A percentile compares a stretch with the other conserved stretches of the same genome.
phyloP scores from a whole-genome alignment of 1,140 invertebrate species.

The Macrosteles quadrilineatus region DNA sequence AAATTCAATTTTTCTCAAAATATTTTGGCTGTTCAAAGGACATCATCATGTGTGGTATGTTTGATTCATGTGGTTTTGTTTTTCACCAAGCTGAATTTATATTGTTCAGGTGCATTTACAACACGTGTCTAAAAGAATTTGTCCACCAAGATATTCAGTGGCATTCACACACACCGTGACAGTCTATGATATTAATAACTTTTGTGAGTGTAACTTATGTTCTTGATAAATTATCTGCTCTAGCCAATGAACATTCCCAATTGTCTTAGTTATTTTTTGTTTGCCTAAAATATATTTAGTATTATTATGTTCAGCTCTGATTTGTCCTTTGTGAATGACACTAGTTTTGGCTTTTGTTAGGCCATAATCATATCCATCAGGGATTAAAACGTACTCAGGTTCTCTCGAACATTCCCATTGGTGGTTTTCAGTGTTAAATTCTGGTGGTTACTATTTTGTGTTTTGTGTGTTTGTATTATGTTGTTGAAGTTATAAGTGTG shows the following conservation, averaged over 20 bases:
- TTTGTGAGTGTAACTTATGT: neutral
- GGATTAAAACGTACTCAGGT: too few species aligned
- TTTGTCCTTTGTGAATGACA: too few species aligned
- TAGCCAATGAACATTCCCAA: too few species aligned
- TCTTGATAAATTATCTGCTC: neutral
- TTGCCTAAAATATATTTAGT: too few species aligned
- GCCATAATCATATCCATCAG: too few species aligned
- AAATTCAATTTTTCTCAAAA: constrained; percentile 92
- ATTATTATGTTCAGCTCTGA: too few species aligned
- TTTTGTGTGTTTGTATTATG: neutral
- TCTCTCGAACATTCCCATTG: neutral
- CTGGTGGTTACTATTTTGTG: neutral
- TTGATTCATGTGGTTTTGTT: neutral
- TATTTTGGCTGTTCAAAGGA: constrained; percentile 86
- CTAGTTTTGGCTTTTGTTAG: too few species aligned
- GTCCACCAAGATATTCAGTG: neutral
- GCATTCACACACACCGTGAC: neutral
- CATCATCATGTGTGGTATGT: constrained; percentile 70
- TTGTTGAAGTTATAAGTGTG: neutral
- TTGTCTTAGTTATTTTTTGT: too few species aligned
- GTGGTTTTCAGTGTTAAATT: neutral
- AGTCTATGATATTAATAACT: neutral
- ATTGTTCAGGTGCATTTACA: neutral
- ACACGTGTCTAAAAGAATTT: neutral
- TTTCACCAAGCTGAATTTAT: neutral